Percentiles rank a stretch among this genome's conserved stretches.
phyloP scores from a whole-genome alignment of 2,113 vertebrate species.

The Pristiophorus japonicus region DNA sequence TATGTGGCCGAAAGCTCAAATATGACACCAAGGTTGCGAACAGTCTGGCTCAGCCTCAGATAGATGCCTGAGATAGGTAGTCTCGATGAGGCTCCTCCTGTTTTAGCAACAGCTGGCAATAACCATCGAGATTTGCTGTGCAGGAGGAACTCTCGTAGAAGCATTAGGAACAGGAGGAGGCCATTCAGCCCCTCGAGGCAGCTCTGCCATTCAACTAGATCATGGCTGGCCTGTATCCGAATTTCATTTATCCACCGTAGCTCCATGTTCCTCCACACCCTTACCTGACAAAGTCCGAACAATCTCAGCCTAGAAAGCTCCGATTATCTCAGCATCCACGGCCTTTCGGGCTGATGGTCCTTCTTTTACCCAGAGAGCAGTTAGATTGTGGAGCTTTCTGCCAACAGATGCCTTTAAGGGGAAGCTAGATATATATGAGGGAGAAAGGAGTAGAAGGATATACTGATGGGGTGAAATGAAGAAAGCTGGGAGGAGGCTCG shows the following conservation, averaged over 20 bases:
- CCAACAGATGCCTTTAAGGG: neutral
- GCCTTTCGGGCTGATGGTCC: neutral
- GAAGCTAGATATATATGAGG: neutral
- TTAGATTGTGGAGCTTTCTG: neutral
- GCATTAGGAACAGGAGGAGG: neutral
- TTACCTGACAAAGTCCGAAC: neutral
- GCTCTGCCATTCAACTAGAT: neutral
- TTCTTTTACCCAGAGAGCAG: too few relatives aligned
- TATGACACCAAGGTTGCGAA: too few relatives aligned
- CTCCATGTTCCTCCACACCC: too few relatives aligned
- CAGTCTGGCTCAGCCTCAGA: too few relatives aligned
- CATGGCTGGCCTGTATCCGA: neutral
- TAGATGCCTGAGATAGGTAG: too few relatives aligned
- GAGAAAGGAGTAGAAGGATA: neutral
- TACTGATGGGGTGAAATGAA: neutral
- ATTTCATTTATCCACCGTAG: neutral
- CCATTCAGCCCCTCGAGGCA: neutral
- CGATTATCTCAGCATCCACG: neutral
- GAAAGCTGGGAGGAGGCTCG: too few relatives aligned
- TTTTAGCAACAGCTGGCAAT: neutral
- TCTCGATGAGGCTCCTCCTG: neutral
- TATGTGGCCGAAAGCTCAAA: too few relatives aligned
- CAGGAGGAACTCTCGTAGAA: neutral
- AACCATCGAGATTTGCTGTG: neutral
- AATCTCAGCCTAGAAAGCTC: neutral